Evolutionary conservation across 2,888 invertebrate species (phyloP), one percentile per base, ranked within the genome.

Genomic region (Drosophila gaucha): DNA sequence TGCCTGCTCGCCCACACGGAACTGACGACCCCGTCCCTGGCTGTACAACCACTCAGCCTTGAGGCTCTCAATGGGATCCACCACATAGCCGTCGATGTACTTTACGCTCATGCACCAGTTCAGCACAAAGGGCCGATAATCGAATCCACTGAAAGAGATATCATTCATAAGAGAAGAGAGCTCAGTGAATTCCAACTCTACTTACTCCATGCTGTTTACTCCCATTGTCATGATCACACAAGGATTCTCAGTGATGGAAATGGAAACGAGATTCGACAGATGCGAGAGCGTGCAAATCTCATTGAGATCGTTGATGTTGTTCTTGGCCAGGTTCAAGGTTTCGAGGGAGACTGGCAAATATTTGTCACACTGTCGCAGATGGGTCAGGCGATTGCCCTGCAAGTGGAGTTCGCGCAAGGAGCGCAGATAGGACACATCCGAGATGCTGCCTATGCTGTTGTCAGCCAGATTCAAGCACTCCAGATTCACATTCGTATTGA

Each of bases 21-120:
- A 98, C 90, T 97, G 96, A 64, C 97, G 94, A 0, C 98, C 98
- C 84, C 96, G 95, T 43, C 98, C 98, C 93, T 98, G 98, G 72
- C 97, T 97, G 92, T 97, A 98, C 59, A 98, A 92, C 98, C 98
- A 98, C 91, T 98, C 98, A 0, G 97, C 98, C 93, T 97, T 96
- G 76, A 98, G 93, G 90, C 98, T 96, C 93, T 98, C 98, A 82
- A 97, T 96, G 59, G 97, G 96, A 91, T 96, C 96, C 73, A 98
- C 96, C 46, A 95, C 94, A 90, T 95, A 96, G 12, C 97, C 97
- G 91, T 98, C 98, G 52, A 98, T 95, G 16, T 96, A 94, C 90
- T 96, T 96, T 28, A 98, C 94, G 88, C 94, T 95, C 94, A 97
- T 94, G 91, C 97, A 97, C 98, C 98, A 98, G 92, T 98, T 98